These are phyloP conservation scores for Cryptotis parvus DNA, from an alignment of 2,113 vertebrate genomes.

Conservation along the genomic window DNA sequence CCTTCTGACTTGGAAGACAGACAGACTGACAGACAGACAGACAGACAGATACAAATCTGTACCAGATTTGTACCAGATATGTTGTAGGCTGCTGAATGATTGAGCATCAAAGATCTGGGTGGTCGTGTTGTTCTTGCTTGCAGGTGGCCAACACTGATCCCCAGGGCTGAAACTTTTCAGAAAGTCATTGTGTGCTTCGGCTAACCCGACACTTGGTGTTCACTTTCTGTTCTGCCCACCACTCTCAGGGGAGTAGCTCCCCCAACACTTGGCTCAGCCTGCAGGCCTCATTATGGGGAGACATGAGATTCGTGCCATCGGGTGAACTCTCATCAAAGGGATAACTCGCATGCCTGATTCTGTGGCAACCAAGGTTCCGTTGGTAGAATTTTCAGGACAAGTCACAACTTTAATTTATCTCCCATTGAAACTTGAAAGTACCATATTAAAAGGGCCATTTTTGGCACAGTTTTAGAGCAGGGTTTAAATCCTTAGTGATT, in stretches of 20 bases:
- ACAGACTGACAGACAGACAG: not conserved
- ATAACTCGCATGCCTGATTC: constrained; percentile 73
- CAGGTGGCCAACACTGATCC: not conserved
- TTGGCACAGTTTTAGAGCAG: constrained; percentile 71
- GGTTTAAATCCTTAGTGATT: constrained; percentile 68
- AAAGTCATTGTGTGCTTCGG: constrained; percentile 3
- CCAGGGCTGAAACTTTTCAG: not conserved
- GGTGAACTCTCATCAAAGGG: constrained; percentile 75
- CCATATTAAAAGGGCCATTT: constrained; percentile 60
- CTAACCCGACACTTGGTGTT: not conserved
- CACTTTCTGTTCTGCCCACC: not conserved
- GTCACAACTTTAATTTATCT: constrained; percentile 75
- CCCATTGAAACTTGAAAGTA: constrained; percentile 74
- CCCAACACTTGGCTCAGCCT: constrained; percentile 59
- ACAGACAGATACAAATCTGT: no score
- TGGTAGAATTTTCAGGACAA: constrained; percentile 73
- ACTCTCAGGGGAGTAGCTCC: not conserved
- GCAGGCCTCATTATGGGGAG: constrained; percentile 63
- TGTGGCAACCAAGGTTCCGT: constrained; percentile 64
- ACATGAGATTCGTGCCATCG: constrained; percentile 53
- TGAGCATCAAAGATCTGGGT: not conserved
- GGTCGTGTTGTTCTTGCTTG: not conserved
- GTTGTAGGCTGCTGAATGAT: no score
- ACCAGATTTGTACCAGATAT: no score
- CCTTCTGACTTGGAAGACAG: not conserved